Conservation (phyloP, 2,888 invertebrate species). For the Lissonota sp. region DNA sequence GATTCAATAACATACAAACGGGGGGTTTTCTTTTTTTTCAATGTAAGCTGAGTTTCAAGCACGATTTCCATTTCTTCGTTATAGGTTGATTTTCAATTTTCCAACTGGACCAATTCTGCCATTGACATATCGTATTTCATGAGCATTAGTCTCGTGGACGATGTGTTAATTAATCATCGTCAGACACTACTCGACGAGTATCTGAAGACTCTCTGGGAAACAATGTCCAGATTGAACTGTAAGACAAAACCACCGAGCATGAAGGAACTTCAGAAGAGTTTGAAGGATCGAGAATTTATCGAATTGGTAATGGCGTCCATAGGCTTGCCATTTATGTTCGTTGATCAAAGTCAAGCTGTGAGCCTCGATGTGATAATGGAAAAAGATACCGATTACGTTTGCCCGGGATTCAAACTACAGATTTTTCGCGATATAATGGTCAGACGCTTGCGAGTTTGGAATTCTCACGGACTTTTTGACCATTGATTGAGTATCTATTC, state of each 20-base stretch:
- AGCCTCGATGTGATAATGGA: slow-evolving; percentile 72
- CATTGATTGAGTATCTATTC: slow-evolving; percentile 1
- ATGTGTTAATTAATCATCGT: too few relatives aligned
- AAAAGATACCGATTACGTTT: slow-evolving; percentile 31
- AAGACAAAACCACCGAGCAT: slow-evolving; percentile 70
- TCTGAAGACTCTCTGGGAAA: slow-evolving; percentile 57
- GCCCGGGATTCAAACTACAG: slow-evolving; percentile 53
- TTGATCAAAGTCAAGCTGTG: slow-evolving; percentile 68
- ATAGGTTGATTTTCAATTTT: slow-evolving; percentile 84
- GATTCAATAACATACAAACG: not conserved
- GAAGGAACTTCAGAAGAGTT: slow-evolving; percentile 59
- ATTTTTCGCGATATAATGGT: slow-evolving; percentile 67
- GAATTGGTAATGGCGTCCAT: slow-evolving; percentile 70
- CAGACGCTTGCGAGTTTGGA: slow-evolving; percentile 70
- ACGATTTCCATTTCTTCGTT: slow-evolving; percentile 65
- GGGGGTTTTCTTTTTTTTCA: not conserved
- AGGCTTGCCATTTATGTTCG: slow-evolving; percentile 71
- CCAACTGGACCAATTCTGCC: slow-evolving; percentile 35
- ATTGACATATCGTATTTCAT: too few relatives aligned
- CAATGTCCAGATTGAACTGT: slow-evolving; percentile 73
- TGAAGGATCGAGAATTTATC: slow-evolving; percentile 62
- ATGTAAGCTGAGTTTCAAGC: not conserved
- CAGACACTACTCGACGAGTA: slow-evolving; percentile 70
- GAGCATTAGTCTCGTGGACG: too few relatives aligned
- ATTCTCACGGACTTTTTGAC: slow-evolving; percentile 73